Base-by-base conservation (phyloP, 1,140 invertebrate species). In the Rhynchophorus ferrugineus region DNA sequence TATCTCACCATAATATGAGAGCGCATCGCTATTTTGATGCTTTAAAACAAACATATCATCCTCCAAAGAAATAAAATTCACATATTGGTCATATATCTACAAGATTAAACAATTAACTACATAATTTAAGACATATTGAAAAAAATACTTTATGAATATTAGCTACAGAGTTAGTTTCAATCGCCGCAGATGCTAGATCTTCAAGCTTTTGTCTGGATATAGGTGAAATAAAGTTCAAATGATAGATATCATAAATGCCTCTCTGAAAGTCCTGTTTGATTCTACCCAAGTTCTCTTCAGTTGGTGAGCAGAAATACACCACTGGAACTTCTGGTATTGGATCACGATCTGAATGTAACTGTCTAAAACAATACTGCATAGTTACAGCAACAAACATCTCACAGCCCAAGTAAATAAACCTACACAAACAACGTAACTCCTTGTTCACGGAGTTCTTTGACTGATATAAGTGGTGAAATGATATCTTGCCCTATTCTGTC, bases 31-130 rank as follows among this genome's bases (percentile, higher is more conserved):
- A 63, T 91, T 89, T 71, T 95, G 91, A 71, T 96, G 89, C 67
- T 87, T 84, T 48, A 99, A 74, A 53, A 93, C 83, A 73, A 98
- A 99, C 71, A 99, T 80, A 69, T 99, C 94, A 73, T 99, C 94
- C 78, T 99, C 97, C 46, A 99, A 73, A 21, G 89, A 90, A 62
- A 99, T 98, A 68, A 99, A 99, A 75, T 98, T 98, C 22, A 98
- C 76, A 80, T 98, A 98, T 71, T 99, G 96, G 73, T 97, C 94
- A 71, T 83, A 95, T 29, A 97, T 78, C 81, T 84, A 42, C 19
- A 62, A 62, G 21, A 57, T 11, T 13, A 1, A 11, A 49, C 16
- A 34, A 17, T 16, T 22, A 41, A 22, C 13, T 11, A 21, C 19
- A 20, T 1, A 19, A 21, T 20, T 14, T 24, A 3, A 6, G 8